Conservation (phyloP, 2,888 invertebrate species). For the Melolontha melolontha region DNA sequence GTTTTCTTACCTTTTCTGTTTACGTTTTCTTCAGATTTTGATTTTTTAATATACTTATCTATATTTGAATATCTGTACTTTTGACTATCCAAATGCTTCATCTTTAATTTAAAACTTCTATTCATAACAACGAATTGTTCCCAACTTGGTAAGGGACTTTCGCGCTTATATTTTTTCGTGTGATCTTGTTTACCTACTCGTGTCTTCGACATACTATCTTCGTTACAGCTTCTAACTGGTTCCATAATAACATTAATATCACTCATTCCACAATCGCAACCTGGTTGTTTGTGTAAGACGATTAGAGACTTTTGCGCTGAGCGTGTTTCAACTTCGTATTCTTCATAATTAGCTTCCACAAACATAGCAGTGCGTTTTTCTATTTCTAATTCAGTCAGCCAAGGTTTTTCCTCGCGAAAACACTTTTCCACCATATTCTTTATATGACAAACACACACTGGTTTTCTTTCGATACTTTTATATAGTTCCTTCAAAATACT, state of each 20-base stretch:
- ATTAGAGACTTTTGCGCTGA: neutral
- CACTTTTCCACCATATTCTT: slow-evolving; percentile 12
- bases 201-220: neutral
- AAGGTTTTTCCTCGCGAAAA: slow-evolving; percentile 7
- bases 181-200: slow-evolving; percentile 1
- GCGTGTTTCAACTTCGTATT: slow-evolving; percentile 1
- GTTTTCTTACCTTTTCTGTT: neutral
- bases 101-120: slow-evolving; percentile 23
- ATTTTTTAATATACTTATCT: neutral
- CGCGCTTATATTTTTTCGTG: too few species aligned
- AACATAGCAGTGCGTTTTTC: slow-evolving; percentile 8
- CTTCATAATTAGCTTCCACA: slow-evolving; percentile 6
- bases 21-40: too few species aligned
- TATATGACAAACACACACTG: slow-evolving; percentile 8
- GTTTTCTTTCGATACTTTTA: slow-evolving; percentile 18
- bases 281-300: neutral
- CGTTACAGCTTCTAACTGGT: neutral
- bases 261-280: slow-evolving; percentile 2
- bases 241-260: neutral
- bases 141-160: neutral
- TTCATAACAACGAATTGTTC: slow-evolving; percentile 18
- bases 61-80: slow-evolving; percentile 15
- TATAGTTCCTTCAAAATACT: slow-evolving; percentile 21
- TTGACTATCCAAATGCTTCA: slow-evolving; percentile 25
- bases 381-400: slow-evolving; percentile 2